A percentile compares a stretch with the other conserved stretches of the same genome.
Evolutionary conservation across 2,888 invertebrate species (phyloP).

Genomic region (Slavum lentiscoides): DNA sequence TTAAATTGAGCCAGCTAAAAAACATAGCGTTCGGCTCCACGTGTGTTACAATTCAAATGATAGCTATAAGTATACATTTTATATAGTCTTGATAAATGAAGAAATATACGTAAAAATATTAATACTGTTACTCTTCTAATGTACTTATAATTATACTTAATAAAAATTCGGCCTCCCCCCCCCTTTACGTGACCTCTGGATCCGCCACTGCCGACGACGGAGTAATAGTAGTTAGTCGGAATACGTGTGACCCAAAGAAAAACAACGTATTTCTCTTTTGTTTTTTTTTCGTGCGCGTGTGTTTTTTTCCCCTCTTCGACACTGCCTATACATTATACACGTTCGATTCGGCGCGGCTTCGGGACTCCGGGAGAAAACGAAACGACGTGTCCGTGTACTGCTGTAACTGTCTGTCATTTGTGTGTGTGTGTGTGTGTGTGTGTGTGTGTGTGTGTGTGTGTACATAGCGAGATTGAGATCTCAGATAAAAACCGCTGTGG

Average conservation of each 20-base stretch:
- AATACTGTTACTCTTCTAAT: too few relatives aligned
- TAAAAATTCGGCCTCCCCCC: too few relatives aligned
- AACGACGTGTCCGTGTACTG: slow-evolving; percentile 12
- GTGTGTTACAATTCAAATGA: too few relatives aligned
- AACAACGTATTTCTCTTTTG: too few relatives aligned
- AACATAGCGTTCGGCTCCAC: too few relatives aligned
- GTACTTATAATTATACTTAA: too few relatives aligned
- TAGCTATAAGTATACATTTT: too few relatives aligned
- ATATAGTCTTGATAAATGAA: too few relatives aligned
- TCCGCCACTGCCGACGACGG: neutral
- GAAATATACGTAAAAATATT: too few relatives aligned
- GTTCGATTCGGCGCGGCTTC: neutral
- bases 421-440: neutral
- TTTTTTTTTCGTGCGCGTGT: slow-evolving; percentile 8
- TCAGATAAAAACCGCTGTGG: slow-evolving; percentile 28
- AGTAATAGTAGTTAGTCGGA: neutral
- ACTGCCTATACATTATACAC: neutral
- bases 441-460: neutral
- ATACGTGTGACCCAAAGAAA: slow-evolving; percentile 19
- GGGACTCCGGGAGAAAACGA: neutral
- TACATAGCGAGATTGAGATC: slow-evolving; percentile 34
- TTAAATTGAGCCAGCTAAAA: too few relatives aligned
- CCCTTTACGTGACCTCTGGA: too few relatives aligned
- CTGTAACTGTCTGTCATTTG: slow-evolving; percentile 48
- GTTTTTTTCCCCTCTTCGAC: neutral